These are phyloP conservation scores for Mystacornis crossleyi DNA, from an alignment of 2,113 vertebrate genomes.

Conservation along the genomic window DNA sequence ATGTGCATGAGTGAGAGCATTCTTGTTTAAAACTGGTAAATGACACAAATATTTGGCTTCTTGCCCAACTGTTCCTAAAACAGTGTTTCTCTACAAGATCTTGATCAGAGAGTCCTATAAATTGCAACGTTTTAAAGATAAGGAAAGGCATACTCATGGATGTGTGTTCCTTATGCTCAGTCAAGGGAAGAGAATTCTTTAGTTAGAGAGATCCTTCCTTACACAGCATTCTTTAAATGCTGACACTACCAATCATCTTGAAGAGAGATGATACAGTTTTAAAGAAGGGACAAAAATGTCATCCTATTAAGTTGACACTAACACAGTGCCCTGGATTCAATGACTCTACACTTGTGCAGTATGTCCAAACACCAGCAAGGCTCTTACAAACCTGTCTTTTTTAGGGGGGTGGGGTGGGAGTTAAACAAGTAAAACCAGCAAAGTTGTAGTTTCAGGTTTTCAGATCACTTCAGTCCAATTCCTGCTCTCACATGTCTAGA, in stretches of 20 bases:
- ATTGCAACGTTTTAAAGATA: neutral
- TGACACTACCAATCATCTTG: neutral
- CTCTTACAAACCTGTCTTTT: neutral
- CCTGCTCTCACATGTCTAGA: neutral
- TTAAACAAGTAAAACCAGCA: neutral
- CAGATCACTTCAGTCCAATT: neutral
- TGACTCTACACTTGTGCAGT: neutral
- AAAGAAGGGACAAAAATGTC: neutral
- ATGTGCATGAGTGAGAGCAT: neutral
- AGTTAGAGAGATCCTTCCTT: neutral
- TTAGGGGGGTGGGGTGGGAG: fast-evolving
- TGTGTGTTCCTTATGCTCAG: neutral
- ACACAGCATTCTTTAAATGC: neutral
- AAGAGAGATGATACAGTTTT: neutral
- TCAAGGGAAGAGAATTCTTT: neutral
- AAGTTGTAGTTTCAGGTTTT: neutral
- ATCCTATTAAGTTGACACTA: neutral
- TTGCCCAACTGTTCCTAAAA: neutral
- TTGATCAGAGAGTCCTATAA: neutral
- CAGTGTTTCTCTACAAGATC: neutral
- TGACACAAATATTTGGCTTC: neutral
- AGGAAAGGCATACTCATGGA: neutral
- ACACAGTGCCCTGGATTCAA: neutral
- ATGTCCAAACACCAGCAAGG: neutral
- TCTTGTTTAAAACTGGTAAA: neutral